Conservation (phyloP, 2,888 invertebrate genomes). For the Microctonus hyperodae region DNA sequence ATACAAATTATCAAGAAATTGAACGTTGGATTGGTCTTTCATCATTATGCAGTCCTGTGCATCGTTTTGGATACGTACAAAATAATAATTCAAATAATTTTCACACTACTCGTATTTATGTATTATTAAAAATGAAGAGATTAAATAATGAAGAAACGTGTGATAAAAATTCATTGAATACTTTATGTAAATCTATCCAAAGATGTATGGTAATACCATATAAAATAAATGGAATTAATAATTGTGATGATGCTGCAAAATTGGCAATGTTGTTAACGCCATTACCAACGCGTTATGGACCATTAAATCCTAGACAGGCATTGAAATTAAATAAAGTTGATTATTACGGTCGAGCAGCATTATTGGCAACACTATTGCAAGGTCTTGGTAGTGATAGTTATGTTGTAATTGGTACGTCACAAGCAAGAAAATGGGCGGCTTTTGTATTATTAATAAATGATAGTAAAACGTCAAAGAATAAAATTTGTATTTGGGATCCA, state of each 20-base stretch:
- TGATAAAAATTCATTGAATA: conserved; percentile 43
- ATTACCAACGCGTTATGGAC: conserved; percentile 55
- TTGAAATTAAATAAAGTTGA: conserved; percentile 58
- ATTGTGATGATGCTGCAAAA: conserved; percentile 52
- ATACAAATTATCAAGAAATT: conserved; percentile 55
- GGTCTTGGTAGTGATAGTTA: conserved; percentile 54
- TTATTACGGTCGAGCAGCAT: conserved; percentile 58
- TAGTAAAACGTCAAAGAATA: conserved; percentile 38
- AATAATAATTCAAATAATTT: conserved; percentile 40
- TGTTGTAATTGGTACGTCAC: conserved; percentile 57
- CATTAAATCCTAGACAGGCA: conserved; percentile 56
- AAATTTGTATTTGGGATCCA: conserved; percentile 60
- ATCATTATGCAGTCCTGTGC: conserved; percentile 52
- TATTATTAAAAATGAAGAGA: conserved; percentile 55
- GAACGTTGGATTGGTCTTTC: conserved; percentile 59
- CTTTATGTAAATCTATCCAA: conserved; percentile 54
- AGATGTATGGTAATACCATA: conserved; percentile 54
- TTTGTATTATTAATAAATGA: conserved; percentile 53
- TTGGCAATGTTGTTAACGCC: conserved; percentile 53
- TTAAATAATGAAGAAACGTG: conserved; percentile 45
- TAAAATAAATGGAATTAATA: conserved; percentile 51
- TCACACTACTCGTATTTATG: conserved; percentile 54
- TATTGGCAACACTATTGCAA: conserved; percentile 53
- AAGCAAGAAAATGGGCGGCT: conserved; percentile 56
- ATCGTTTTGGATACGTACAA: conserved; percentile 55